phyloP scores from a whole-genome alignment of 2,888 invertebrate species.

The Apotomis betuletana region DNA sequence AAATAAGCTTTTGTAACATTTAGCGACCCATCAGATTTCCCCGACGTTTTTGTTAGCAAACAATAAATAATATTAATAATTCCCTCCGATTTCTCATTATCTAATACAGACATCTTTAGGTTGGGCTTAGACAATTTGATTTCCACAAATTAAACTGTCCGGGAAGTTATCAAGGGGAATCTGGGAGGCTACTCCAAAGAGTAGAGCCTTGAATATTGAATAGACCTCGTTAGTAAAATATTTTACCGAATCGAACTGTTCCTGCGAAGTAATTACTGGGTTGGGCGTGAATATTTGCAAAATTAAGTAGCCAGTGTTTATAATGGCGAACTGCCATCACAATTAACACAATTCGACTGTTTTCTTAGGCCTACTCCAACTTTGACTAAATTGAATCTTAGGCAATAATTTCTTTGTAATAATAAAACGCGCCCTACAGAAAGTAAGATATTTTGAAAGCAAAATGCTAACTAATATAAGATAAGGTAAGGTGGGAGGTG shows the following conservation, averaged over 20 bases:
- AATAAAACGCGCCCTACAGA: too few relatives aligned
- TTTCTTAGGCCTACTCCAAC: neutral
- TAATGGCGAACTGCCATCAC: conserved; percentile 3
- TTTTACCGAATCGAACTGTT: conserved; percentile 65
- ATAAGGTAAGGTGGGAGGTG: too few relatives aligned
- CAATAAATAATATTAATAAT: conserved; percentile 27
- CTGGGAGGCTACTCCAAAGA: conserved; percentile 60
- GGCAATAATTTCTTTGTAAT: neutral
- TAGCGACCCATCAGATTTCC: neutral
- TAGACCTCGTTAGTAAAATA: conserved; percentile 71
- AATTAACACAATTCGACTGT: conserved; percentile 8
- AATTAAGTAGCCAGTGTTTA: conserved; percentile 49
- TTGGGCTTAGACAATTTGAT: conserved; percentile 56
- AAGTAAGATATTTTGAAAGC: too few relatives aligned
- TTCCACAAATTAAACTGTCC: conserved; percentile 71
- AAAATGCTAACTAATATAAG: too few relatives aligned
- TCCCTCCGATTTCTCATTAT: conserved; percentile 31
- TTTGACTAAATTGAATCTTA: neutral
- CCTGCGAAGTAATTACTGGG: conserved; percentile 62
- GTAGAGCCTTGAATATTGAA: conserved; percentile 72
- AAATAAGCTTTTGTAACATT: too few relatives aligned
- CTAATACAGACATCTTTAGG: conserved; percentile 36
- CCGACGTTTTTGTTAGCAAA: conserved; percentile 7
- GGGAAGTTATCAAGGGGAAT: conserved; percentile 63
- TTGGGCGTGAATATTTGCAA: conserved; percentile 56